Conservation (phyloP, 2,888 invertebrate species). For the Miltochrista miniata region DNA sequence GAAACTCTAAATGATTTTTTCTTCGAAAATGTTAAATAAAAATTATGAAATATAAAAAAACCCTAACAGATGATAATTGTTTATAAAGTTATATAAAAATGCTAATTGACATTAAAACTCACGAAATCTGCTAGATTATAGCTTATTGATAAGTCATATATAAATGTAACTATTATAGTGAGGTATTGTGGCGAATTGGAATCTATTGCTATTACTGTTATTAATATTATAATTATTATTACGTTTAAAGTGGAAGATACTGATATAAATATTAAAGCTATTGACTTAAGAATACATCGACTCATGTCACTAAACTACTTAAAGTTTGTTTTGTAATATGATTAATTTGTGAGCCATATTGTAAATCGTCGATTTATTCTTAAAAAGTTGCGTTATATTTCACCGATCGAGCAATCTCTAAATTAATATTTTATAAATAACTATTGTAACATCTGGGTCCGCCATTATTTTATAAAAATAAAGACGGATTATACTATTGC, state of each 20-base stretch:
- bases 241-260: slow-evolving; percentile 77
- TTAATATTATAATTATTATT: slow-evolving; percentile 52
- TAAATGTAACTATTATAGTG: slow-evolving; percentile 70
- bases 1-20: slow-evolving; percentile 18
- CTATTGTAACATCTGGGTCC: slow-evolving; percentile 74
- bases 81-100: slow-evolving; percentile 29
- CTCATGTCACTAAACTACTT: slow-evolving; percentile 33
- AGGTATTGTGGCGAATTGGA: slow-evolving; percentile 78
- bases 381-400: slow-evolving; percentile 55
- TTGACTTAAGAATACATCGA: slow-evolving; percentile 74
- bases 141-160: slow-evolving; percentile 50
- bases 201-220: slow-evolving; percentile 75
- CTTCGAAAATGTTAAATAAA: slow-evolving; percentile 5
- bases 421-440: slow-evolving; percentile 65
- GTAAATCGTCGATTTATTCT: slow-evolving; percentile 26
- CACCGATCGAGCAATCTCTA: slow-evolving; percentile 68
- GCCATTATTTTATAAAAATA: slow-evolving; percentile 30
- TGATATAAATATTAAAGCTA: slow-evolving; percentile 81
- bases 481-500: slow-evolving; percentile 69
- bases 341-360: slow-evolving; percentile 33
- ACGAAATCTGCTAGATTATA: slow-evolving; percentile 47
- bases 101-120: slow-evolving; percentile 39
- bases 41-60: slow-evolving; percentile 13
- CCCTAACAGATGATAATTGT: slow-evolving; percentile 22
- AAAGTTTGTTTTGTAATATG: slow-evolving; percentile 19